phyloP scores from a whole-genome alignment of 2,113 vertebrate genomes.

The Collichthys lucidus region DNA sequence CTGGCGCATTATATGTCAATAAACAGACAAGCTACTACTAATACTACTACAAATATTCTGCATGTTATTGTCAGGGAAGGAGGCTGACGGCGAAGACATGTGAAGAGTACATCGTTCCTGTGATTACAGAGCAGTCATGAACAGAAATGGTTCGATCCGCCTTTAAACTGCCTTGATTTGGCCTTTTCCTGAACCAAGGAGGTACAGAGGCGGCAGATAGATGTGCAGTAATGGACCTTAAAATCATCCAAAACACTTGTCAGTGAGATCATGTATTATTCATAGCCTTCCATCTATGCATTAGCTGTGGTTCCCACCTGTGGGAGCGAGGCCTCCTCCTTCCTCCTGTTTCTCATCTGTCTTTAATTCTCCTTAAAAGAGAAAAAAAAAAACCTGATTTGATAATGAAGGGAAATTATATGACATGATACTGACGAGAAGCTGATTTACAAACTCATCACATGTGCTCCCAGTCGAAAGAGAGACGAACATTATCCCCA shows the following conservation, averaged over 20 bases:
- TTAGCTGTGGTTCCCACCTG: constrained; percentile 38
- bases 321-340: neutral
- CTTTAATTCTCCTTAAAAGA: constrained; percentile 22
- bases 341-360: neutral
- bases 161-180: constrained; percentile 1
- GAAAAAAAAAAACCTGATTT: neutral
- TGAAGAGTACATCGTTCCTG: constrained; percentile 20
- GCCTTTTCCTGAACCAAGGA: constrained; percentile 12
- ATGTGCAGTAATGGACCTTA: constrained; percentile 50
- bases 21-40: constrained; percentile 7
- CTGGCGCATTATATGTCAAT: constrained; percentile 18
- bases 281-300: constrained; percentile 43
- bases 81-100: constrained; percentile 3
- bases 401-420: constrained; percentile 27
- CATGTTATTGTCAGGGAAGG: neutral
- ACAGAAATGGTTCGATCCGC: constrained; percentile 13
- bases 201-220: neutral
- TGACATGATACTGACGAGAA: neutral
- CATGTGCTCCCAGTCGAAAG: neutral
- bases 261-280: constrained; percentile 54
- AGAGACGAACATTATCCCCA: neutral
- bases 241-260: constrained; percentile 34
- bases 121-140: constrained; percentile 9
- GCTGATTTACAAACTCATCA: constrained; percentile 11
- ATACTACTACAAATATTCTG: neutral